Conservation (phyloP, 2,797 vertebrate genomes). For the Sebastolobus altivelis region DNA sequence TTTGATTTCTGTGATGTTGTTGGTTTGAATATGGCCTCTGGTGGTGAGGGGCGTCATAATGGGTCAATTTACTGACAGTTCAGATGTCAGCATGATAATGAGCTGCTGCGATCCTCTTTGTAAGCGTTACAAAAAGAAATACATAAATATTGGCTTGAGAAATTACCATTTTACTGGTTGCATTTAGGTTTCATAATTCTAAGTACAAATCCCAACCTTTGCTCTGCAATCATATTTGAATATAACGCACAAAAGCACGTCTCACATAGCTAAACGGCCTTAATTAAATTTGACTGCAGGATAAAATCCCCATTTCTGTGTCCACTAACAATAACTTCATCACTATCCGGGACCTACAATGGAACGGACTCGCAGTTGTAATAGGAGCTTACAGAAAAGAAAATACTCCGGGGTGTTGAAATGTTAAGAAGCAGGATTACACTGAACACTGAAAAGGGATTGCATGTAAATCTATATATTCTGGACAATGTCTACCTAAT, state of each 20-base stretch:
- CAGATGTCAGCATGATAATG: constrained; percentile 35
- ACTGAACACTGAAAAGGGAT: constrained; percentile 69
- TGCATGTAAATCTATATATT: constrained; percentile 72
- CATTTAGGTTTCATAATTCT: constrained; percentile 23
- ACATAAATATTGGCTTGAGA: background rate
- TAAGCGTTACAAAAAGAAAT: background rate
- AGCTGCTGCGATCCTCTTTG: constrained; percentile 2
- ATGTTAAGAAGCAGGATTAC: constrained; percentile 75
- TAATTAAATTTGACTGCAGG: constrained; percentile 68
- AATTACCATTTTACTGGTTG: constrained; percentile 8
- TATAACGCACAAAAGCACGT: constrained; percentile 37
- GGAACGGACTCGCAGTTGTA: constrained; percentile 47
- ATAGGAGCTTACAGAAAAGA: constrained; percentile 63
- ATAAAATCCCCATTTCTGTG: constrained; percentile 68
- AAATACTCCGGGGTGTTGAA: constrained; percentile 61
- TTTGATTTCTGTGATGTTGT: constrained; percentile 10
- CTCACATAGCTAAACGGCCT: constrained; percentile 36
- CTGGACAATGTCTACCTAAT: constrained; percentile 72
- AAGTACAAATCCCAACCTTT: constrained; percentile 29
- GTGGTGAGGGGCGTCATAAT: constrained; percentile 15
- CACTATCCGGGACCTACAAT: constrained; percentile 63
- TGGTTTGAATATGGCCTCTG: constrained; percentile 36
- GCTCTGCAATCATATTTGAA: constrained; percentile 26
- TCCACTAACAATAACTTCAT: constrained; percentile 74
- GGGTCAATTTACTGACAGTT: constrained; percentile 41